Evolutionary conservation across 2,888 invertebrate genomes (phyloP), one percentile per base, ranked within the genome.

Genomic region (Parnassius smintheus): DNA sequence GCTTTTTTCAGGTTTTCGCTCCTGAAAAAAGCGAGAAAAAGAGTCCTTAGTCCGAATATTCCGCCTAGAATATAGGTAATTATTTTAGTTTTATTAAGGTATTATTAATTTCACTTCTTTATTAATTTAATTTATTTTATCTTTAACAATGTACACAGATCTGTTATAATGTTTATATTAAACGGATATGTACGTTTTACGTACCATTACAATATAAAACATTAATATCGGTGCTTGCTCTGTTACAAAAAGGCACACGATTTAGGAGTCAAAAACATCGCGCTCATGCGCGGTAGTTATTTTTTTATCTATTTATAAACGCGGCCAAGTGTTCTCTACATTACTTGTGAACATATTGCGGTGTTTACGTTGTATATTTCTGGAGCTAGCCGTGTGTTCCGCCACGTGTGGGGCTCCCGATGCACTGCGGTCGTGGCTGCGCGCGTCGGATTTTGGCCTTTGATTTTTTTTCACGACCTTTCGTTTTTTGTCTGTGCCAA

Each of bases 281-380:
- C 10, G 41, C 51, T n/a, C 45, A 51, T 65, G 61, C 64, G 65
- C 61, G 51, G 61, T 52, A 46, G 63, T 69, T 71, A 74, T 87
- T 83, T 87, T 82, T 86, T 85, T 86, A 78, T 86, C 88, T 90
- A 91, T 89, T 86, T 85, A 86, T 90, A 87, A 77, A 67, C 65
- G 66, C 61, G 75, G 73, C 82, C 86, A 81, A 88, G 87, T 87
- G 88, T 86, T 88, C 81, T 65, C 75, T 78, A 76, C 82, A 79
- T 82, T 82, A 82, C 81, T 85, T 85, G 82, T 81, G 84, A 86
- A 85, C 87, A 85, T 83, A 81, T 83, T 83, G 83, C 78, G 74
- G 73, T 88, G 87, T 88, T 88, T 87, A 88, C 85, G 75, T 78
- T 77, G 82, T 73, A 76, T 90, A 89, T 89, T 89, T 88, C 86